Base-by-base conservation (phyloP, 2,888 invertebrate genomes). In the Diarsia mendica region DNA sequence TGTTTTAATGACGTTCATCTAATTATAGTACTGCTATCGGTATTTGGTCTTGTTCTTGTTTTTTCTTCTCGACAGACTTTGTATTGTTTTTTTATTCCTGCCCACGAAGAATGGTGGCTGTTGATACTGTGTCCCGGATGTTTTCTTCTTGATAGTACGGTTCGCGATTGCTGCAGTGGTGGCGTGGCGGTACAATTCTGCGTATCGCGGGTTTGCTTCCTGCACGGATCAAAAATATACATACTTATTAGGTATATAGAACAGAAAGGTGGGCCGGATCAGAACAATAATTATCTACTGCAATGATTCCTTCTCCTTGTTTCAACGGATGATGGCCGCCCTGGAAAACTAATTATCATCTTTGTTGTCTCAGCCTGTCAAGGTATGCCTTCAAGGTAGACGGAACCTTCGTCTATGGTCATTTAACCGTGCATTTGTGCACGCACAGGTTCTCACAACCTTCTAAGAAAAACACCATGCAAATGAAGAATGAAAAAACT, bases 1-100 rank as follows among this genome's bases (percentile, higher is more conserved):
- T 60, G 86, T 76, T 77, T 76, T 72, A 76, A 78, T 84, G 84
- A 86, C 84, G 72, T 76, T 60, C 60, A 55, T 82, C 68, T 84
- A 72, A 77, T 76, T 82, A 85, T 83, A 85, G 82, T 39, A 18
- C 33, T 60, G 61, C 44, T 82, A 83, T 85, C 85, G 23, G 28
- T 46, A 63, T 72, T 75, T 68, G 23, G 82, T 71, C 48, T 72
- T 66, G 65, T 65, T 71, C 49, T 70, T 82, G 33, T 84, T 81
- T 79, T 77, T 84, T 75, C 48, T 69, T 33, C 67, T 28, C 63
- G 39, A 67, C 28, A 63, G 33, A 33, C 46, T 23, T 39, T 44
- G 20, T 63, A 39, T 49, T 71, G 44, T 67, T 13, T 51, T 67
- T 55, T 67, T 58, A 55, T 44, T 78, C 18, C 6, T n/a, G 5